Conservation (phyloP, 2,888 invertebrate species). For the Parascotia fuliginaria region DNA sequence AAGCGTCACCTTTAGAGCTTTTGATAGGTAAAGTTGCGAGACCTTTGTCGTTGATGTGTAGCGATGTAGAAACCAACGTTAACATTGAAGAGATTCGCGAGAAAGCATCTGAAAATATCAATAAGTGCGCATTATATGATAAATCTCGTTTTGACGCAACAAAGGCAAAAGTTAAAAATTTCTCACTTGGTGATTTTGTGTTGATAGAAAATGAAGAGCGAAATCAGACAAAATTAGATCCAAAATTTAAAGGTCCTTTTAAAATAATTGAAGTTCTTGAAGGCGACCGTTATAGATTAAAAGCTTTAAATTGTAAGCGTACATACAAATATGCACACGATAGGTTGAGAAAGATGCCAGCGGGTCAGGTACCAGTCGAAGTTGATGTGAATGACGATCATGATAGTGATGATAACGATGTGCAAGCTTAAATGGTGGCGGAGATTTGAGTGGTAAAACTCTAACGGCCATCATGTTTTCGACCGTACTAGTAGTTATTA, state of each 20-base stretch:
- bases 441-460: background rate
- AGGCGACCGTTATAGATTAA: slow-evolving; percentile 2
- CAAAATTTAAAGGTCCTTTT: slow-evolving; percentile 4
- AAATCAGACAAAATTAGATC: slow-evolving; percentile 5
- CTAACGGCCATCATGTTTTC: background rate
- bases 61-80: background rate
- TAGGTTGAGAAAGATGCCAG: slow-evolving; percentile 4
- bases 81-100: background rate
- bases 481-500: slow-evolving; percentile 5
- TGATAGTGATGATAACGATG: no score
- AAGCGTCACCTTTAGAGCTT: slow-evolving; percentile 41
- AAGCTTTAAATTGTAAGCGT: slow-evolving; percentile 5
- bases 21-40: slow-evolving; percentile 39
- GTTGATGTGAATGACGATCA: no score
- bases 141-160: background rate
- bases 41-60: slow-evolving; percentile 21
- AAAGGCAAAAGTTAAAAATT: background rate
- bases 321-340: slow-evolving; percentile 6
- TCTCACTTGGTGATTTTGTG: background rate
- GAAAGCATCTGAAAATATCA: background rate
- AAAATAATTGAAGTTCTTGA: slow-evolving; percentile 1
- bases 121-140: background rate
- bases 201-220: slow-evolving; percentile 1
- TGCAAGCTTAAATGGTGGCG: no score
- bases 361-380: background rate